phyloP scores from a whole-genome alignment of 2,888 invertebrate species.

The Acrobasis repandana region DNA sequence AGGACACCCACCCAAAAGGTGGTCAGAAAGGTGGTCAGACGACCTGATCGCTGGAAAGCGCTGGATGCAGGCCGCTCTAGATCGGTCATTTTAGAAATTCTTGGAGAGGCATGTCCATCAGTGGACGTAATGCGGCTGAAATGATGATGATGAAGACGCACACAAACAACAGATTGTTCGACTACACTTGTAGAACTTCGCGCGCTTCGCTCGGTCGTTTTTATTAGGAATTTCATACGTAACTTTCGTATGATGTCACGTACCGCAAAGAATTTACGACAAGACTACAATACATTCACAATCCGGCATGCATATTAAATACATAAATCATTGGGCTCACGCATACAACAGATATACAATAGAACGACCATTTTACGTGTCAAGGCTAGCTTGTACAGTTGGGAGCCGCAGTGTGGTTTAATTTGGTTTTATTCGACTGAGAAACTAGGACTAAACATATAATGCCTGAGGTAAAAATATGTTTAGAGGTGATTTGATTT shows the following conservation, averaged over 20 bases:
- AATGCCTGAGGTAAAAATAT: too few relatives aligned
- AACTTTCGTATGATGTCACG: slow-evolving; percentile 12
- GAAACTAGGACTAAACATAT: not conserved
- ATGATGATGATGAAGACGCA: too few relatives aligned
- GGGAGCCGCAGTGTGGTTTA: slow-evolving; percentile 3
- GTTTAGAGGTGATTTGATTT: too few relatives aligned
- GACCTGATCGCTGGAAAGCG: too few relatives aligned
- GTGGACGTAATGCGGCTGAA: too few relatives aligned
- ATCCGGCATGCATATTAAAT: slow-evolving; percentile 21
- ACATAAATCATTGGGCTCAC: slow-evolving; percentile 20
- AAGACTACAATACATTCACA: slow-evolving; percentile 17
- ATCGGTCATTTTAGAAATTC: too few relatives aligned
- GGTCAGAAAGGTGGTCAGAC: too few relatives aligned
- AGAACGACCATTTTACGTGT: slow-evolving; percentile 28
- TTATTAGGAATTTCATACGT: not conserved
- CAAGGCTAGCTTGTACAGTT: slow-evolving; percentile 30
- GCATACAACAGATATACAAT: slow-evolving; percentile 12
- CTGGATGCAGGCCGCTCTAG: too few relatives aligned
- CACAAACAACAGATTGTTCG: too few relatives aligned
- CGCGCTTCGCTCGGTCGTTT: not conserved
- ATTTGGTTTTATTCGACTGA: slow-evolving; percentile 3
- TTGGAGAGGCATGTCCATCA: too few relatives aligned
- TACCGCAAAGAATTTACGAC: slow-evolving; percentile 16
- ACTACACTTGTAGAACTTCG: not conserved
- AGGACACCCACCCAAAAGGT: too few relatives aligned